A percentile compares a stretch with the other conserved stretches of the same genome.
phyloP scores from a whole-genome alignment of 2,797 vertebrate species.

The Tadarida brasiliensis region DNA sequence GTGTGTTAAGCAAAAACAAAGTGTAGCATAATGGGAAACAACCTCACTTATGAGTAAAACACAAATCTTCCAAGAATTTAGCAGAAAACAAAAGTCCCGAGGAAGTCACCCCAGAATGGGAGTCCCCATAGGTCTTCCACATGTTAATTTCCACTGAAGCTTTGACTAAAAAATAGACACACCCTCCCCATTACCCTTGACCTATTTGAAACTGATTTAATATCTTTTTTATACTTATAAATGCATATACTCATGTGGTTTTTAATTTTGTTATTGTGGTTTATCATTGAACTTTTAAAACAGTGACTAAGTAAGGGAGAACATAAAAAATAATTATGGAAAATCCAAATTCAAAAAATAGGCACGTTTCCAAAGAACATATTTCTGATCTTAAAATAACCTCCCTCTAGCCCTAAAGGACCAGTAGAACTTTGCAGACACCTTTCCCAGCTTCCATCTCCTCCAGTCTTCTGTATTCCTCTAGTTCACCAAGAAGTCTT shows the following conservation, averaged over 20 bases:
- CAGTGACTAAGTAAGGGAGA: constrained; percentile 55
- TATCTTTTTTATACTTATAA: constrained; percentile 53
- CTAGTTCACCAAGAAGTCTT: not conserved
- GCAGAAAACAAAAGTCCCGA: constrained; percentile 25
- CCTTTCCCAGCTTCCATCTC: not conserved
- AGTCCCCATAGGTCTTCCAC: not conserved
- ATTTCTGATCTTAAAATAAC: constrained; percentile 76
- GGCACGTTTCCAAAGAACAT: constrained; percentile 65
- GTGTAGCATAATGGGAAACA: not conserved
- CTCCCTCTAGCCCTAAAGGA: not conserved
- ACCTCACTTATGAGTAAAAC: constrained; percentile 42
- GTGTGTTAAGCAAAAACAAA: constrained; percentile 24
- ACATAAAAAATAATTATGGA: constrained; percentile 62
- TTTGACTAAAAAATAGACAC: not conserved
- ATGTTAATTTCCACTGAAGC: not conserved
- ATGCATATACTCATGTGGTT: not conserved
- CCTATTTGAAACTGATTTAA: constrained; percentile 20
- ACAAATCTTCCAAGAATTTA: constrained; percentile 56
- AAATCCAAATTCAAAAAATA: constrained; percentile 62
- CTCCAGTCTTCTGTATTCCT: not conserved
- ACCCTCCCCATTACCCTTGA: not conserved
- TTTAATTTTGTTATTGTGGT: constrained; percentile 39
- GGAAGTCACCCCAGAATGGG: constrained; percentile 10
- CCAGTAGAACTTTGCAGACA: not conserved
- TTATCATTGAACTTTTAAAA: constrained; percentile 29